Base-by-base conservation (phyloP, 2,797 vertebrate genomes). In the Mus minutoides region DNA sequence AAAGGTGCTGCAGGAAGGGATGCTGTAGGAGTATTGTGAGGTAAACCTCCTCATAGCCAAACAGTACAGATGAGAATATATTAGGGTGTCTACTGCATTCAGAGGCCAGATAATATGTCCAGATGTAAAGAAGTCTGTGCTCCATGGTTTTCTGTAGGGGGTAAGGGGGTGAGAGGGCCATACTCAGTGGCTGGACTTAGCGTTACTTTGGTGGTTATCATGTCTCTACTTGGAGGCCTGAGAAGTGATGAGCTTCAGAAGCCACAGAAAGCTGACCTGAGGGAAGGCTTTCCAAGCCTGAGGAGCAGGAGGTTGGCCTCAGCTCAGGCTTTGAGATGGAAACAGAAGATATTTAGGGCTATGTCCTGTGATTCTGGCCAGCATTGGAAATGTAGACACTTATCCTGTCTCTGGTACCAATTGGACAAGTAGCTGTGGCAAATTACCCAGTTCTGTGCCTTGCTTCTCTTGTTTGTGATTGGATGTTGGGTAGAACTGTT, bases 291-390 rank as follows among this genome's bases (percentile, higher is more conserved):
- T 60, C 90, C 64, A 29, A 90, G 24, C 88, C 52, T 21, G 5
- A 49, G 52, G 69, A 43, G 1, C 1, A 0, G 37, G 8, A 17
- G 3, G 6, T 21, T 21, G 46, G 62, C 56, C 79, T 79, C 46
- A 1, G 14, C 5, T 56, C 5, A 49, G 67, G 31, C 60, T 82
- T 43, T 49, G 19, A 82, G 29, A 3, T 9, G 0, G 31, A 34
- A 4, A 71, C 31, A 83, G 40, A n/a, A 77, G 37, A 54, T 60
- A 5, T 34, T 22, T 6, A 52, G 52, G 60, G 43, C 71, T 21
- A 0, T 3, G 0, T 17, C 12, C 9, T 9, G 6, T 37, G 26
- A 52, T 49, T 62, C 76, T 52, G 3, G 3, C 62, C n/a, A 43
- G 43, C 0, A 0, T 2, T 29, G 22, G 67, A 76, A 88, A 54